Base-by-base conservation (phyloP, 2,888 invertebrate genomes). In the Polydesmus complanatus region DNA sequence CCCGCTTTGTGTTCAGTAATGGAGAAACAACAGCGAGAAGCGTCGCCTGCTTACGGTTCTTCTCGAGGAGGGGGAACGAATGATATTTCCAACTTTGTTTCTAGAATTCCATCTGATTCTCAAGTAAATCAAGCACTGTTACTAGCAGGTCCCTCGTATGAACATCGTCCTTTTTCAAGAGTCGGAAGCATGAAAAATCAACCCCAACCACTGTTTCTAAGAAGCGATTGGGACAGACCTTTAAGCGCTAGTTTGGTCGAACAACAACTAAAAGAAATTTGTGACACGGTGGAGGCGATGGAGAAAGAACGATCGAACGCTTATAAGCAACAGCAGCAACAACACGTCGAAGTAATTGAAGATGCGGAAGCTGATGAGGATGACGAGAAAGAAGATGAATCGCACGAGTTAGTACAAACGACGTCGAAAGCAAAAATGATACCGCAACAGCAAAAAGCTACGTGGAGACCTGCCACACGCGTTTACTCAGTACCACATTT, bases 211-310 rank as follows among this genome's bases (percentile, higher is more conserved):
- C 19, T 26, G 23, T 19, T 56, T 26, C 21, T 26, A 22, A 56
- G 21, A 21, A 37, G 56, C 22, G 27, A 37, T 8, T 56, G 56
- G 56, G 27, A 27, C 5, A 5, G 57, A 23, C 57, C 57, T 2
- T 57, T 27, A 11, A 57, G 57, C 25, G 50, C 57, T 14, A 57
- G 57, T 21, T 22, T 57, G 3, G 27, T 57, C 14, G 57, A 57
- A 18, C 57, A 50, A 23, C 57, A 57, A 37, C 23, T 57, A 8
- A 2, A 37, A 2, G 57, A 57, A 50, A 57, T 57, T 18, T 57
- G 49, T 19, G 57, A 27, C 19, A 49, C 57, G 1, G 57, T 57
- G 18, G 57, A 48, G 19, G 50, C 50, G 18, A 57, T 57, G 57
- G 23, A 37, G 14, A 37, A 37, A 14, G 37, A 37, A 37, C 37